Base-by-base conservation (phyloP, 1,140 invertebrate genomes). In the Ceratoteleas bidentatus region DNA sequence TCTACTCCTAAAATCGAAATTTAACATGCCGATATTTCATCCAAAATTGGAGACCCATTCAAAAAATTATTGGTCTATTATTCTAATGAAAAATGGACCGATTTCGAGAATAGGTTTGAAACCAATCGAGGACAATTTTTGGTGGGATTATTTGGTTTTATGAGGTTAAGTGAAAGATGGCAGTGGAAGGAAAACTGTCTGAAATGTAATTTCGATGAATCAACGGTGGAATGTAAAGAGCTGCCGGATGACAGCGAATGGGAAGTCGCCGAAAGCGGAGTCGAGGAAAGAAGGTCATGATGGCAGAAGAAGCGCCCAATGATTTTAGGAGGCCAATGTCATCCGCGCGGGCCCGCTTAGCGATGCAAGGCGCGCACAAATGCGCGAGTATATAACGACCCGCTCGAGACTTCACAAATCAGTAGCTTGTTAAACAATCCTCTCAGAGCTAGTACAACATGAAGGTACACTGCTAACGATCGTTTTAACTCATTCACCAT, bases 281-380 rank as follows among this genome's bases (percentile, higher is more conserved):
- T 14, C 50, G 49, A 49, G 34, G 65, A 60, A 79, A 79, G 68
- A 73, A 79, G 76, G 76, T 62, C 76, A 73, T 11, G 76, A 65
- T 49, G 66, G 52, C 47, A 84, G 84, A 69, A 75, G 74, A 85
- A 24, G 24, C 24, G 85, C 88, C 87, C 84, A 87, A 86, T 87
- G 85, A 84, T 90, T 89, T 89, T 90, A 91, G 66, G 89, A 90
- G 91, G 91, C 90, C 91, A 92, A 92, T 92, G 91, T 91, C 91
- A 90, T 52, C 70, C 24, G 78, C 73, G 50, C 78, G 69, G 70
- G 66, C 50, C 52, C 62, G 70, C 65, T 89, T 90, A 89, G 74
- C 83, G 69, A 91, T 90, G 87, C 89, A 88, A 85, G 70, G 52
- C 89, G 85, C 89, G 87, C 86, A 78, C 88, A 78, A 81, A 74